Percentiles rank a stretch among this genome's conserved stretches.
phyloP scores from a whole-genome alignment of 1,140 invertebrate species.

The Trichomalopsis sarcophagae region DNA sequence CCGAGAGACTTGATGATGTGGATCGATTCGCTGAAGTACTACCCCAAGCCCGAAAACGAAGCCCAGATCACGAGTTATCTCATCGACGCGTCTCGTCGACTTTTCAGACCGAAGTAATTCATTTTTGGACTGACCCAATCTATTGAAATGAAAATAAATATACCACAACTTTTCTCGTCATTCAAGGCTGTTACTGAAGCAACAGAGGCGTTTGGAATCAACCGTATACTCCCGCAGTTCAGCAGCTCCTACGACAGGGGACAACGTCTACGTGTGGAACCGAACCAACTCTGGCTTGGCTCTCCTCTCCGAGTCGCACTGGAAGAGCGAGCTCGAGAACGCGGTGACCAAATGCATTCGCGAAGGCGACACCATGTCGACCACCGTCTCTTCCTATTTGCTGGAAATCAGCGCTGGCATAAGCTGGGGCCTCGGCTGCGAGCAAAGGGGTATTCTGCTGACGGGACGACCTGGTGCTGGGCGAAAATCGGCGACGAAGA shows the following conservation, averaged over 20 bases:
- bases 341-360: constrained; percentile 64
- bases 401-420: constrained; percentile 63
- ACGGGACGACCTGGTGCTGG: constrained; percentile 87
- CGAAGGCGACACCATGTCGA: constrained; percentile 67
- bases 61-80: constrained; percentile 60
- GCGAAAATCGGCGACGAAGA: constrained; percentile 82
- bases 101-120: constrained; percentile 61
- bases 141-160: neutral
- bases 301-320: constrained; percentile 62
- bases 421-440: constrained; percentile 67
- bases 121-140: neutral
- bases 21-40: constrained; percentile 64
- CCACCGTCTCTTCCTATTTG: constrained; percentile 65
- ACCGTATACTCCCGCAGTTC: constrained; percentile 59
- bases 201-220: constrained; percentile 62
- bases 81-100: constrained; percentile 62
- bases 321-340: constrained; percentile 67
- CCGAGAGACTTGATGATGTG: constrained; percentile 65
- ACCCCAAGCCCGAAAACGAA: constrained; percentile 62
- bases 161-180: neutral
- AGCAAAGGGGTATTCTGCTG: constrained; percentile 77
- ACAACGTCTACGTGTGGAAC: constrained; percentile 68
- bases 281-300: constrained; percentile 56
- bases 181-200: constrained; percentile 61
- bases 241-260: constrained; percentile 33